Percentiles rank a stretch among this genome's conserved stretches.
phyloP scores from a whole-genome alignment of 2,797 vertebrate genomes.

The Selene dorsalis region DNA sequence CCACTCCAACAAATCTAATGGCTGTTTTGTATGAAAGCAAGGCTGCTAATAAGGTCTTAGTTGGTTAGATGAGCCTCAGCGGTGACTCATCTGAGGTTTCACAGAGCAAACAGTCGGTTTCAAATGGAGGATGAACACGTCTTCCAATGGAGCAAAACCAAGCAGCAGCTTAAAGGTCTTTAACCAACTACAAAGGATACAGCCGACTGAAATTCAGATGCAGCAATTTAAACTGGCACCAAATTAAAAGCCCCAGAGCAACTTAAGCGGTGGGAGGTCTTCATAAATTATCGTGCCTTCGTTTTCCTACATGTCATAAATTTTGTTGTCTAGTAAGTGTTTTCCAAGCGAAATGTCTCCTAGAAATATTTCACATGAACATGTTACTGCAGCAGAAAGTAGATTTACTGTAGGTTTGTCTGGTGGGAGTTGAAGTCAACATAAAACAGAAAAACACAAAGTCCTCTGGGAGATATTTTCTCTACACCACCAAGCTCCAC shows the following conservation, averaged over 20 bases:
- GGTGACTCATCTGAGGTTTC: neutral
- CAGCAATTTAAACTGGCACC: slow-evolving; percentile 10
- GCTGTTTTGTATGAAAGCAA: neutral
- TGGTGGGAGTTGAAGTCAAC: too few species aligned
- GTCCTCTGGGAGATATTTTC: too few species aligned
- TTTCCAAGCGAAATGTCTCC: neutral
- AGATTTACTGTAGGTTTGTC: too few species aligned
- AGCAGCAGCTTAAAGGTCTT: neutral
- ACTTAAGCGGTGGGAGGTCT: neutral
- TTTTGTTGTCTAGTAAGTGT: too few species aligned
- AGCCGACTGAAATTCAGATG: neutral
- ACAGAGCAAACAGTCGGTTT: neutral
- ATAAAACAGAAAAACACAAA: too few species aligned
- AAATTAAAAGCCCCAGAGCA: neutral
- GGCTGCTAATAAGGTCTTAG: neutral
- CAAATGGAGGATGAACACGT: neutral
- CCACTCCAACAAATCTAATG: neutral
- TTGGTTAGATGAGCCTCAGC: neutral
- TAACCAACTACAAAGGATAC: neutral
- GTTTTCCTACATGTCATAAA: too few species aligned
- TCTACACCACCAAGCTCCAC: too few species aligned
- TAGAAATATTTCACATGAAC: neutral
- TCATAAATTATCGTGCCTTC: neutral
- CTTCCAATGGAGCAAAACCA: too few species aligned
- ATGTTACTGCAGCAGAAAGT: neutral